Evolutionary conservation across 2,888 invertebrate genomes (phyloP).

Genomic region (Heterodera filipjevi): DNA sequence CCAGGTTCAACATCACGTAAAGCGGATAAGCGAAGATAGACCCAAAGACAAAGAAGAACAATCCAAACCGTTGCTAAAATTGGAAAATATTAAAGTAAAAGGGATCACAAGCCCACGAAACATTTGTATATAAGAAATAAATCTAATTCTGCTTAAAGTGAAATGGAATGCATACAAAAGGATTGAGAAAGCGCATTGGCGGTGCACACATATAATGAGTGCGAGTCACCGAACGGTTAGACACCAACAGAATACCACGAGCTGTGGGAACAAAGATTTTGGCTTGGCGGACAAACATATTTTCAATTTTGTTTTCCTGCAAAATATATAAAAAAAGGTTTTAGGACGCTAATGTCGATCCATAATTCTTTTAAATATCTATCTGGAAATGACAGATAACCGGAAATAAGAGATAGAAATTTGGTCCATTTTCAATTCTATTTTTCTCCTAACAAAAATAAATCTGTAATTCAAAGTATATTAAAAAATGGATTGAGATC

Average conservation of each 20-base stretch:
- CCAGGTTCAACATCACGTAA: slow-evolving; percentile 57
- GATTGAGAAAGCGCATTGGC: slow-evolving; percentile 19
- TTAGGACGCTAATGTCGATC: too few species aligned
- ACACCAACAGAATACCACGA: neutral
- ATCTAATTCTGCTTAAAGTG: too few species aligned
- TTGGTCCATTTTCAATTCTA: too few species aligned
- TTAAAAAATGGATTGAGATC: too few species aligned
- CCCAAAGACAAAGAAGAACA: slow-evolving; percentile 53
- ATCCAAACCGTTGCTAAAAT: slow-evolving; percentile 40
- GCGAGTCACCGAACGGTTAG: neutral
- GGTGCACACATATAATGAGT: neutral
- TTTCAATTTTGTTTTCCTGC: neutral
- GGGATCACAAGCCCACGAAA: too few species aligned
- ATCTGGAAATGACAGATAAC: too few species aligned
- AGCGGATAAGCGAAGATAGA: slow-evolving; percentile 61
- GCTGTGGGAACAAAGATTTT: neutral
- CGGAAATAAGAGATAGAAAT: too few species aligned
- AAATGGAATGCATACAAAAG: neutral
- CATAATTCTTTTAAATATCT: too few species aligned
- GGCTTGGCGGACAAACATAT: neutral
- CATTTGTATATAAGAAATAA: too few species aligned
- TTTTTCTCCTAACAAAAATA: too few species aligned
- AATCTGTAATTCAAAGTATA: too few species aligned
- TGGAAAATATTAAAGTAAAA: neutral
- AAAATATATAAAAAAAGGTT: too few species aligned